Evolutionary conservation across 1,140 invertebrate species (phyloP), one percentile per base, ranked within the genome.

Genomic region (Hycleus cichorii): DNA sequence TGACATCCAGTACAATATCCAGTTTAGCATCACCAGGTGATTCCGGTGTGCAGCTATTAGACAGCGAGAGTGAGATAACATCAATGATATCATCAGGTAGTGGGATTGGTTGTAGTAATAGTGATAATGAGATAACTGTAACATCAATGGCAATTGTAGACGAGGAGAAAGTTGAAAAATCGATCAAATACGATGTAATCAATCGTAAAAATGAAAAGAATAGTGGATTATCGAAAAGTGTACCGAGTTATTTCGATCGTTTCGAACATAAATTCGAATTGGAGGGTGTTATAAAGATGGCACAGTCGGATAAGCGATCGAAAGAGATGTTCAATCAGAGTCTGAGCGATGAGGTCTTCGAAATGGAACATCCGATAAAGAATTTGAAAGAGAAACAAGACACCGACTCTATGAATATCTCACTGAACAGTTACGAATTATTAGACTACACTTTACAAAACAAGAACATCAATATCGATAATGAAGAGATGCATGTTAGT

Each of bases 41-140:
- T 71, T 79, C 77, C 6, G 78, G 78, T 1, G 73, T 80, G 4
- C 77, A 80, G 62, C 50, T 77, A 55, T 54, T 80, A 27, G 78
- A 80, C 64, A 79, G 77, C n/a, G 77, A 79, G 62, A 77, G 77
- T 62, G 78, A 78, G 65, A 55, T 77, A 67, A 77, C 76, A 50
- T 80, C 78, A 4, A 74, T 78, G 27, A 75, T 74, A 62, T 79
- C 4, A 32, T 32, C 78, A 39, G 75, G 73, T 47, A 70, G 65
- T 47, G 74, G 72, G 26, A 59, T 72, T 52, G 74, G 72, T 40
- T 76, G 70, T 68, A 75, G 76, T 45, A 68, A 43, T 26, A 55
- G 42, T 42, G 49, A 53, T 55, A 47, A 50, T 24, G 24, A 40
- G 11, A 48, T 43, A 12, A 45, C 25, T 12, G 39, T 49, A 39